Evolutionary conservation across 2,888 invertebrate genomes (phyloP), one percentile per base, ranked within the genome.

Genomic region (Limnephilus lunatus): DNA sequence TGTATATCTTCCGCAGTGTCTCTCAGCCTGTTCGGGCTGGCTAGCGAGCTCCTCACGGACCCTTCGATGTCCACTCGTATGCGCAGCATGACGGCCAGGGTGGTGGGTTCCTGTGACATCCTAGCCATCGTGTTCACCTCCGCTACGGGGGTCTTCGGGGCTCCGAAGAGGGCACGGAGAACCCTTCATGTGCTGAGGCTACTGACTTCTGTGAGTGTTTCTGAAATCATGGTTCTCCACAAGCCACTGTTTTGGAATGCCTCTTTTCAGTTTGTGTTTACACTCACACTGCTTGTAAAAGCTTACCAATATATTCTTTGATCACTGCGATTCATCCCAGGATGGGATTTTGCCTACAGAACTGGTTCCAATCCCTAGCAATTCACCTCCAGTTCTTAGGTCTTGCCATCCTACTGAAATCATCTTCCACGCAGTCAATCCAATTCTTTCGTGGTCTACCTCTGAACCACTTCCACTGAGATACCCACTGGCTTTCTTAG

Each of bases 81-180:
- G 95, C 95, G 96, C 11, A 96, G 96, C 3, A 95, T 95, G 81
- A 96, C 96, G 94, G 96, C 97, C 0, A 96, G 96, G 91, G 96
- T 96, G 48, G 96, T 96, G 85, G 97, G 96, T 0, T 95, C 96
- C 31, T 96, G 96, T 92, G 97, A 97, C 93, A 96, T 97, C 15
- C 94, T 96, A 32, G 96, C 97, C 1, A 96, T 97, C n/a, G 96
- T 95, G 53, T 94, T 95, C 39, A 95, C 96, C 0, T 96, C 97
- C 0, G 95, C 95, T 3, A 96, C 96, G 0, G 96, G 96, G 0
- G 96, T 97, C 19, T 95, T 96, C 93, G 96, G 96, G 0, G 96
- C 97, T 0, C 96, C 97, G 0, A 94, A 94, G 5, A 94, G 96
- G 39, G 97, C 97, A 96, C 95, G 95, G 81, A 95, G 95, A 81